Conservation (phyloP, 2,113 vertebrate genomes). For the Pitta sordida region DNA sequence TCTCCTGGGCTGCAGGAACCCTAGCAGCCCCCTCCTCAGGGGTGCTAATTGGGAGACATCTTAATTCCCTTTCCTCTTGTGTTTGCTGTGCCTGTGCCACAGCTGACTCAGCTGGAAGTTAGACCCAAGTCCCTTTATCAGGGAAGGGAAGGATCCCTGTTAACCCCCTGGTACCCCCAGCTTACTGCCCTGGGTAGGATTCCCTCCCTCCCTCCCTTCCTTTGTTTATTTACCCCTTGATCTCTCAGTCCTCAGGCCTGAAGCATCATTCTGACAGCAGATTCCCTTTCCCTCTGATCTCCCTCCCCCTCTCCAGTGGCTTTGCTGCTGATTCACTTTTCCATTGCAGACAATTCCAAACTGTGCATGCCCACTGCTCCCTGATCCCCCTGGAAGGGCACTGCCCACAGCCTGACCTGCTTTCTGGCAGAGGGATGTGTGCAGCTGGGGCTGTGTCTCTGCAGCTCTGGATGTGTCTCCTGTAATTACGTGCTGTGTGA, state of each 20-base stretch:
- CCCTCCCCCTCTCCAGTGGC: not conserved
- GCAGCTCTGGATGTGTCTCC: constrained; percentile 15
- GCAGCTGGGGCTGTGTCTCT: not conserved
- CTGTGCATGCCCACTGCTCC: constrained; percentile 5
- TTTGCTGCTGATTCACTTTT: constrained; percentile 53
- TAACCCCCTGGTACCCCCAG: not conserved
- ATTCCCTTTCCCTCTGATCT: not conserved
- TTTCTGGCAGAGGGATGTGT: constrained; percentile 10
- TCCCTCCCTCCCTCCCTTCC: not conserved
- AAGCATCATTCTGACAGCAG: not conserved
- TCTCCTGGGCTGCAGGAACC: not conserved
- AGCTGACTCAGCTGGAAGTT: constrained; percentile 24
- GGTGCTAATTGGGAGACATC: not conserved
- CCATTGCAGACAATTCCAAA: not conserved
- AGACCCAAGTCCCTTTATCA: not conserved
- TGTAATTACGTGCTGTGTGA: constrained; percentile 21
- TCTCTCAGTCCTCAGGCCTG: not conserved
- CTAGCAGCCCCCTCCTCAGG: not conserved
- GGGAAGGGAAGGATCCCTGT: not conserved
- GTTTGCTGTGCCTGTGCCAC: not conserved
- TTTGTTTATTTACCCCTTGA: not conserved
- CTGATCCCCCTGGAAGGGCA: not conserved
- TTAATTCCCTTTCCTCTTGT: not conserved
- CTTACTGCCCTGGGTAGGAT: not conserved
- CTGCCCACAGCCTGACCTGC: constrained; percentile 37